Evolutionary conservation across 2,113 vertebrate species (phyloP), one percentile per base, ranked within the genome.

Genomic region (Nothoprocta pentlandii): DNA sequence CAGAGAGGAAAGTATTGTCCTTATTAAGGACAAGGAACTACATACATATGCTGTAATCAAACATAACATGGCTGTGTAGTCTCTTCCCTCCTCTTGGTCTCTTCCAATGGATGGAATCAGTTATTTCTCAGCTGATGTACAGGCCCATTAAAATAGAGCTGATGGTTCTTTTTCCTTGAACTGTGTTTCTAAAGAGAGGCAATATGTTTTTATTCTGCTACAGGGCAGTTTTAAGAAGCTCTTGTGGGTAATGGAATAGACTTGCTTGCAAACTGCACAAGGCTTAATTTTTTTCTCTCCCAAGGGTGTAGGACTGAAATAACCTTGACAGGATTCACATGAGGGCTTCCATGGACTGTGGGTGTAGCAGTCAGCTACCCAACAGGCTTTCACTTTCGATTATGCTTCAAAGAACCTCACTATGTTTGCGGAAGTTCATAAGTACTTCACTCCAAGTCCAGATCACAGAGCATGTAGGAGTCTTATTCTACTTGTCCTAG

Each of bases 401-500:
- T 69, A 42, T 32, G 22, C 28, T 41, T 54, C 10, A 30, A 4
- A 85, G 16, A 7, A 68, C 34, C 30, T 32, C 12, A 1, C 1
- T 16, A 61, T 5, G 2, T 63, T 74, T 68, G 54, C 9, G 7
- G 53, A 20, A 22, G 16, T 42, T 47, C 16, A 41, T 28, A 59
- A 54, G 41, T 47, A 36, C 12, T 62, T 63, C 23, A 28, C 8
- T 59, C 20, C 26, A 41, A 67, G 53, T 41, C 9, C 16, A 21
- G 53, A 34, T 68, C 39, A 34, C 28, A 54, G 36, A n/a, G 8
- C 16, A 47, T 25, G 4, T 68, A 41, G 23, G 54, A 91, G 19
- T 2, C 16, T 22, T 47, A 28, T 8, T 17, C 15, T 41, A 16
- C 14, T 75, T 75, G 46, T 75, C 20, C n/a, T 63, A 0, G 0